Percentiles rank a stretch among this genome's conserved stretches.
phyloP scores from a whole-genome alignment of 2,888 invertebrate species.

The Geotrupes spiniger region DNA sequence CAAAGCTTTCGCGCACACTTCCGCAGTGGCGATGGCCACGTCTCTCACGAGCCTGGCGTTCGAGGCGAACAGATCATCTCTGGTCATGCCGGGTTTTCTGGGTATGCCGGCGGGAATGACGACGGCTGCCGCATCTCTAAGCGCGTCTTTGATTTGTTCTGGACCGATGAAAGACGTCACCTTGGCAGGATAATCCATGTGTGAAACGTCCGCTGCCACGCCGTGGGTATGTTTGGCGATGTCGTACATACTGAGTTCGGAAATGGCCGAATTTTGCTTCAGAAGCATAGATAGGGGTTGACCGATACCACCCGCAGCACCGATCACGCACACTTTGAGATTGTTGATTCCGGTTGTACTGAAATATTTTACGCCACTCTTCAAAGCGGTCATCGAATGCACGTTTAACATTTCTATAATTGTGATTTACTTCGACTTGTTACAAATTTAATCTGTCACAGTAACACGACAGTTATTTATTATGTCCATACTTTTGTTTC shows the following conservation, averaged over 20 bases:
- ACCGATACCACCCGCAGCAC: conserved; percentile 94
- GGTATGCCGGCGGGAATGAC: conserved; percentile 64
- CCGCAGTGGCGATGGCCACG: conserved; percentile 42
- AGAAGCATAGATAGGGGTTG: conserved; percentile 89
- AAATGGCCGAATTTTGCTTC: conserved; percentile 79
- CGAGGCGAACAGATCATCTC: conserved; percentile 58
- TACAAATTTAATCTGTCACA: no score
- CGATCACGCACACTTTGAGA: conserved; percentile 85
- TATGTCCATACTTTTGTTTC: no score
- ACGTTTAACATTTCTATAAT: no score
- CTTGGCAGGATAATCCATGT: conserved; percentile 48
- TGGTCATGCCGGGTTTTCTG: conserved; percentile 58
- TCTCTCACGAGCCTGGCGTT: conserved; percentile 51
- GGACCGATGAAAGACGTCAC: conserved; percentile 46
- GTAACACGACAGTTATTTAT: no score
- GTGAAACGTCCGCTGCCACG: conserved; percentile 51
- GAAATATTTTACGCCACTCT: neutral
- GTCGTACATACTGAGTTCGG: conserved; percentile 71
- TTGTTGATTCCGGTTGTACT: conserved; percentile 1
- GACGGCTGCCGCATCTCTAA: conserved; percentile 62
- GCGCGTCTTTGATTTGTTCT: conserved; percentile 42
- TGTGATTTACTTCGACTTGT: no score
- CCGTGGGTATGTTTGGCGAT: conserved; percentile 37
- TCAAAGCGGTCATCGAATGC: neutral
- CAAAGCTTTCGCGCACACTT: conserved; percentile 45